Conservation (phyloP, 2,888 invertebrate genomes). For the Margaritifera margaritifera region DNA sequence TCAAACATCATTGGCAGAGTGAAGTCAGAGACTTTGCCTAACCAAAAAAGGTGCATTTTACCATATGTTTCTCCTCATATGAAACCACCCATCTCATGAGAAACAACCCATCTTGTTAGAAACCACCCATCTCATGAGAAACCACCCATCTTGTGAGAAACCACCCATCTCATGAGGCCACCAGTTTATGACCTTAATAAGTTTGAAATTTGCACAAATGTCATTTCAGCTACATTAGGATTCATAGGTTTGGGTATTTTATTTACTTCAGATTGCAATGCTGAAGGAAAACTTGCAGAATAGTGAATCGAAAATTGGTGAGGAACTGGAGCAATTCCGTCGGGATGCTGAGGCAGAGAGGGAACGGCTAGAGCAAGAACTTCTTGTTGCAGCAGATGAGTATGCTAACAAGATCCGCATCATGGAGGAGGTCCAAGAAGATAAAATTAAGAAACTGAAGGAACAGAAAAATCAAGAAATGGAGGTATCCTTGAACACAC, state of each 20-base stretch:
- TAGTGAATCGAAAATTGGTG: conserved; percentile 35
- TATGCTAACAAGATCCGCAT: conserved; percentile 54
- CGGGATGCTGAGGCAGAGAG: conserved; percentile 56
- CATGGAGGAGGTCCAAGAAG: conserved; percentile 53
- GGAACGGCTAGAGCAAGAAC: conserved; percentile 50
- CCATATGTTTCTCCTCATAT: too few relatives aligned
- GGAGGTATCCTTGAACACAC: conserved; percentile 27
- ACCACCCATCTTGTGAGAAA: too few relatives aligned
- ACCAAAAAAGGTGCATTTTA: too few relatives aligned
- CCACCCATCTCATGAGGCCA: too few relatives aligned
- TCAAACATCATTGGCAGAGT: too few relatives aligned
- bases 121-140: too few relatives aligned
- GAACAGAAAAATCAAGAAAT: conserved; percentile 45
- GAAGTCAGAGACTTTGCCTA: too few relatives aligned
- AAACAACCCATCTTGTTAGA: too few relatives aligned
- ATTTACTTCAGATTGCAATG: conserved; percentile 23
- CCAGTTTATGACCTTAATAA: too few relatives aligned
- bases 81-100: too few relatives aligned
- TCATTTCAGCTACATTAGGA: too few relatives aligned
- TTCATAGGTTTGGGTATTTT: not conserved
- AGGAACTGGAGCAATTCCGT: conserved; percentile 49
- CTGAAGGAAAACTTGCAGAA: conserved; percentile 38
- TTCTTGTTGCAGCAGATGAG: conserved; percentile 56
- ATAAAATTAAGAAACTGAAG: conserved; percentile 41
- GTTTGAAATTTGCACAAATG: too few relatives aligned